Conservation (phyloP, 1,140 invertebrate species). For the Tyrophagus putrescentiae region DNA sequence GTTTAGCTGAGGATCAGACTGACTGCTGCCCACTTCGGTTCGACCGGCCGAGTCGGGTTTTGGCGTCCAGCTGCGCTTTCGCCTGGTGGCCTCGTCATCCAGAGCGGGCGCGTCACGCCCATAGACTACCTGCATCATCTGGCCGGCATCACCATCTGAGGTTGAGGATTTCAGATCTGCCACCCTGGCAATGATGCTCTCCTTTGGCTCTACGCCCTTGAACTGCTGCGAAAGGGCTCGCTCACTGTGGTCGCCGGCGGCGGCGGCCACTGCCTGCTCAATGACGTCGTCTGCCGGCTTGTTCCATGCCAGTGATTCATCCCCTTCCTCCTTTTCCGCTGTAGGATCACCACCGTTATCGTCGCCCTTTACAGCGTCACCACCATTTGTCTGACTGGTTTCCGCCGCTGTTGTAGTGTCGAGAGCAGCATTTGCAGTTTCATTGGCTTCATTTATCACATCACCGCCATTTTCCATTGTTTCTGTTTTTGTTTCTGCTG, state of each 20-base stretch:
- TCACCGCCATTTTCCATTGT: neutral
- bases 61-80: neutral
- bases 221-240: neutral
- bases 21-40: no score
- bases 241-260: neutral
- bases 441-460: neutral
- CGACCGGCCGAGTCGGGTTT: neutral
- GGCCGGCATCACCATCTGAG: neutral
- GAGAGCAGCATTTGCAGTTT: no score
- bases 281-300: neutral
- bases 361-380: neutral
- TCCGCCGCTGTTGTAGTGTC: neutral
- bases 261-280: neutral
- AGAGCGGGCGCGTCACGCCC: neutral
- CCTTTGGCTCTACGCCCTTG: no score
- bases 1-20: neutral
- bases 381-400: neutral
- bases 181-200: neutral
- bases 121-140: neutral
- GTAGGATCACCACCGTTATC: slow-evolving; percentile 7
- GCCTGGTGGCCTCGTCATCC: neutral
- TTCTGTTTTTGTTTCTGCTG: neutral
- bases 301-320: neutral
- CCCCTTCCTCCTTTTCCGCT: slow-evolving; percentile 8
- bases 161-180: neutral